phyloP scores from a whole-genome alignment of 2,113 vertebrate genomes.

The Carassius carassius region DNA sequence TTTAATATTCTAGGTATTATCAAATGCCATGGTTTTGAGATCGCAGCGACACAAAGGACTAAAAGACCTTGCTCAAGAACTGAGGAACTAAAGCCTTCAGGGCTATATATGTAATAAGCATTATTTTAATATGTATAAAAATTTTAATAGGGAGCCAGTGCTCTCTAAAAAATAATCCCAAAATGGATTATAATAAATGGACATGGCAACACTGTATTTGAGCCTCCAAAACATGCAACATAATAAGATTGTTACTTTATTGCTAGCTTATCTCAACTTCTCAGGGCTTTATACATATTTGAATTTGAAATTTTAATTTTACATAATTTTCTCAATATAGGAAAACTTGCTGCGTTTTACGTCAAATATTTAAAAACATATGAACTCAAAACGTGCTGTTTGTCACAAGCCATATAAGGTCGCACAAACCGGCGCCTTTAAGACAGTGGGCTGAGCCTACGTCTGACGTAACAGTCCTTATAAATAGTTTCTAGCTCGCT shows the following conservation, averaged over 20 bases:
- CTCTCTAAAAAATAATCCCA: neutral
- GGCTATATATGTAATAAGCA: too few species aligned
- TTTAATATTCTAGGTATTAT: too few species aligned
- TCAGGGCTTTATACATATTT: neutral
- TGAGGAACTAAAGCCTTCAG: too few species aligned
- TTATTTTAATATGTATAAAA: too few species aligned
- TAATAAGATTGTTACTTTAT: neutral
- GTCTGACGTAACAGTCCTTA: neutral
- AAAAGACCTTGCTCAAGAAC: too few species aligned
- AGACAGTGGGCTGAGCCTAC: conserved; percentile 35
- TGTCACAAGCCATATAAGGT: neutral
- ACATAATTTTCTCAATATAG: neutral
- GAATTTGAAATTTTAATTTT: neutral
- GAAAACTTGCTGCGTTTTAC: neutral
- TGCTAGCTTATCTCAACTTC: neutral
- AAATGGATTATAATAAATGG: neutral
- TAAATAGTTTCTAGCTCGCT: conserved; percentile 21
- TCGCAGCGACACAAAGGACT: too few species aligned
- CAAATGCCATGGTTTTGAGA: too few species aligned
- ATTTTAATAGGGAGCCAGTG: too few species aligned
- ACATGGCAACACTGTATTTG: neutral
- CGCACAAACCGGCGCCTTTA: conserved; percentile 45
- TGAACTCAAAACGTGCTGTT: neutral
- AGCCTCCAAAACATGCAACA: neutral
- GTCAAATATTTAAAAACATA: neutral